Percentiles rank a stretch among this genome's conserved stretches.
phyloP scores from a whole-genome alignment of 2,888 invertebrate genomes.

The Anthophora plumipes region DNA sequence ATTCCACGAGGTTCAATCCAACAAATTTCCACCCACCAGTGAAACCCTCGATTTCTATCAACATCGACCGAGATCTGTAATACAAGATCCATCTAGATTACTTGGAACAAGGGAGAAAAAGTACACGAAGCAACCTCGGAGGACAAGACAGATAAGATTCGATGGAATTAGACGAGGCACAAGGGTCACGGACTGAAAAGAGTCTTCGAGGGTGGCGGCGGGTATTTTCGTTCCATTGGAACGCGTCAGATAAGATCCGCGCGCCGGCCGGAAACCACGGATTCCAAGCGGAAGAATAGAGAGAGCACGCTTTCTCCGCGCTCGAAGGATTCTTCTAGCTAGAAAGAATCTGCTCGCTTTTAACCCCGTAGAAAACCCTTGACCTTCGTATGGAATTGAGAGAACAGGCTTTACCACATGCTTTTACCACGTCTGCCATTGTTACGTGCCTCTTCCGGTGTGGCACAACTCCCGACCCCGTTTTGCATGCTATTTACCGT shows the following conservation, averaged over 20 bases:
- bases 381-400: constrained; percentile 57
- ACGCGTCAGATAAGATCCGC: constrained; percentile 41
- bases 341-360: constrained; percentile 46
- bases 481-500: constrained; percentile 46
- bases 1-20: too few relatives aligned
- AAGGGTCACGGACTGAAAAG: background rate
- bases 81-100: background rate
- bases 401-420: constrained; percentile 42
- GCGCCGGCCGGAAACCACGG: constrained; percentile 3
- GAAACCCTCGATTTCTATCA: background rate
- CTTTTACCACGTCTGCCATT: constrained; percentile 46
- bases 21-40: too few relatives aligned
- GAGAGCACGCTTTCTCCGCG: constrained; percentile 19
- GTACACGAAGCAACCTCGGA: background rate
- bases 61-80: background rate
- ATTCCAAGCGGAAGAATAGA: constrained; percentile 19
- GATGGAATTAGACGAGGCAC: constrained; percentile 2
- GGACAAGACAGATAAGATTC: background rate
- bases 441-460: constrained; percentile 51
- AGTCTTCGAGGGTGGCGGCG: background rate
- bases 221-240: constrained; percentile 27
- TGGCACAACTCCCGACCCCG: constrained; percentile 54
- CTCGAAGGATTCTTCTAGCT: constrained; percentile 37
- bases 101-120: background rate
- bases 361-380: constrained; percentile 57